Base-by-base conservation (phyloP, 2,797 vertebrate genomes). In the Karalla daura region DNA sequence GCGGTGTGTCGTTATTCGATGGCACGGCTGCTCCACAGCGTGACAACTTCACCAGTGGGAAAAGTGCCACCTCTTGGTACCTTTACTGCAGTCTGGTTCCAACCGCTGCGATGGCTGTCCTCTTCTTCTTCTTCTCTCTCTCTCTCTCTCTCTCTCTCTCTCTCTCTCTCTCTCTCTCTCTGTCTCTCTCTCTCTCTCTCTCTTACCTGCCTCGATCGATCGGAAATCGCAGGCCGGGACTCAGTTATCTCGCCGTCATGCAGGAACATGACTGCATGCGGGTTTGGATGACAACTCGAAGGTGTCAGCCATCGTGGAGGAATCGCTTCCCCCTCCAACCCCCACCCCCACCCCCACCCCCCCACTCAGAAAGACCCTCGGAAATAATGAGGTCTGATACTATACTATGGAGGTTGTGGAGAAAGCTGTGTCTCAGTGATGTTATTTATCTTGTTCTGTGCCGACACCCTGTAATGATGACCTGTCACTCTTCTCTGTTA, bases 401-500 rank as follows among this genome's bases (percentile, higher is more conserved):
- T 59, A 56, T 80, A 53, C 59, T 56, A 67, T 74, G 5, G n/a
- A 74, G 77, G 72, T 58, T 74, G 67, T 68, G 64, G 67, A 68
- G 66, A 76, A 75, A 54, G 80, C 72, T 66, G 75, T 83, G 78
- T 86, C 78, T 74, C 58, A 74, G 51, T 83, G 74, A 84, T 70
- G 78, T 85, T 88, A 71, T 88, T 80, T 81, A 80, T 86, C 83
- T 87, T 76, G 80, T 87, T 81, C 81, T 74, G 79, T 89, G 86
- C 77, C 75, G 37, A 77, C 76, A 78, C 71, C 82, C 81, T 88
- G 85, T 89, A 86, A 86, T 76, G 74, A 89, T 74, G 79, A 88
- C 79, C 82, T 85, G 81, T 88, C 89, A 85, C 83, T 91, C 81
- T 88, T 86, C 90, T 92, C 90, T 93, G 92, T 91, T 92, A 87